Evolutionary conservation across 1,140 invertebrate species (phyloP).

Genomic region (Scaptodrosophila lebanonensis): DNA sequence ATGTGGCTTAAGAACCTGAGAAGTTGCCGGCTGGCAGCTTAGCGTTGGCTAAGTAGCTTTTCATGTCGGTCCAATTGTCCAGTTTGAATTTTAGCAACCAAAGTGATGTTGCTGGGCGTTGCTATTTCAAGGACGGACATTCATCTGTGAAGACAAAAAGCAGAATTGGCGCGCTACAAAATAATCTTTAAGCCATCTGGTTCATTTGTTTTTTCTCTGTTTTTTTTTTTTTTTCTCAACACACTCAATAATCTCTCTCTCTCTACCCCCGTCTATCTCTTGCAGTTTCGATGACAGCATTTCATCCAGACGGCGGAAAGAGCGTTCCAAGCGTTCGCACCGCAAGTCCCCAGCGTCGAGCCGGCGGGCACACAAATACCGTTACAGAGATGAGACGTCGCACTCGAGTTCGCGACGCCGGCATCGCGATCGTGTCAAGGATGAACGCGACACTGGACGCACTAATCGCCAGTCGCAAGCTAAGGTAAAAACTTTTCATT

Average conservation of each 20-base stretch:
- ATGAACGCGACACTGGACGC: conserved; percentile 71
- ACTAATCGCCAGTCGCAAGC: conserved; percentile 70
- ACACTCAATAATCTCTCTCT: no score
- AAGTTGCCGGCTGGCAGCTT: conserved; percentile 36
- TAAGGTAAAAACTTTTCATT: conserved; percentile 78
- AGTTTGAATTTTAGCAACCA: conserved; percentile 10
- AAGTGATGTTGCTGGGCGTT: conserved; percentile 58
- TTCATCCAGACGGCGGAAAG: conserved; percentile 79
- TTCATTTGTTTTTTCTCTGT: conserved; percentile 18
- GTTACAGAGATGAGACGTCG: conserved; percentile 79
- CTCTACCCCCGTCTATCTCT: no score
- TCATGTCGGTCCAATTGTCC: conserved; percentile 50
- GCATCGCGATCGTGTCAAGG: conserved; percentile 70
- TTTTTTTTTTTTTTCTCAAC: conserved; percentile 6
- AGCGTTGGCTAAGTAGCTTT: conserved; percentile 58
- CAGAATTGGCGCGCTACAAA: conserved; percentile 30
- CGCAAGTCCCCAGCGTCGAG: conserved; percentile 80
- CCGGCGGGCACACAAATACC: conserved; percentile 79
- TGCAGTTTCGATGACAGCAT: conserved; percentile 80
- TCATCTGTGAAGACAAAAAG: conserved; percentile 37
- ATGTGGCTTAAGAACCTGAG: conserved; percentile 44
- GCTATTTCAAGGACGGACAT: conserved; percentile 68
- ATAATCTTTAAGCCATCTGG: conserved; percentile 19
- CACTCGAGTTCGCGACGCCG: conserved; percentile 70
- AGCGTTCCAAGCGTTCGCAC: conserved; percentile 81